Percentiles rank a stretch among this genome's conserved stretches.
phyloP scores from a whole-genome alignment of 2,113 vertebrate genomes.

The Clinocottus analis region DNA sequence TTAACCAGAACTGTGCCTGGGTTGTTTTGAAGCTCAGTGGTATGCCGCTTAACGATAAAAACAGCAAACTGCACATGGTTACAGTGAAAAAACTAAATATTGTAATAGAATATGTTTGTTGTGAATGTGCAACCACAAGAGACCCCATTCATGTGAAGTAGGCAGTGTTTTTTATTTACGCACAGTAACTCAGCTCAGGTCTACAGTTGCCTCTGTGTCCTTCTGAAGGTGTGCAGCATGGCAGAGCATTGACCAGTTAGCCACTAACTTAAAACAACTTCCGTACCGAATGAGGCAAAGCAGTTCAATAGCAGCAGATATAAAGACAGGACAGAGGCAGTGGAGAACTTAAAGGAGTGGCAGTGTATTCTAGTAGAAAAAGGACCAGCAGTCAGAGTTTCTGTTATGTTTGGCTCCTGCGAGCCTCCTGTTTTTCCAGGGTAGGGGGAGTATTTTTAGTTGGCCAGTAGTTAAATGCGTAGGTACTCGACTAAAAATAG shows the following conservation, averaged over 20 bases:
- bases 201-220: slow-evolving; percentile 77
- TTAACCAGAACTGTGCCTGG: slow-evolving; percentile 66
- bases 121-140: slow-evolving; percentile 70
- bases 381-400: slow-evolving; percentile 69
- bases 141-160: slow-evolving; percentile 70
- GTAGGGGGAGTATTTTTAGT: slow-evolving; percentile 81
- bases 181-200: slow-evolving; percentile 57
- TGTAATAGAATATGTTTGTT: slow-evolving; percentile 79
- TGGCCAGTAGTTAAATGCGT: slow-evolving; percentile 78
- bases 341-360: slow-evolving; percentile 63
- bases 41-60: slow-evolving; percentile 65
- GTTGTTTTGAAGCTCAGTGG: slow-evolving; percentile 70
- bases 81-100: slow-evolving; percentile 73
- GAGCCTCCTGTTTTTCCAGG: slow-evolving; percentile 80
- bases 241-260: slow-evolving; percentile 45
- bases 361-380: slow-evolving; percentile 71
- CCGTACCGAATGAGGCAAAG: slow-evolving; percentile 52
- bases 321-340: slow-evolving; percentile 64
- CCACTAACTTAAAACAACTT: slow-evolving; percentile 77
- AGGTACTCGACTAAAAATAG: slow-evolving; percentile 82
- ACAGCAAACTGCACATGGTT: slow-evolving; percentile 50
- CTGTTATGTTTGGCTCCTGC: slow-evolving; percentile 77
- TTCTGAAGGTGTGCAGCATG: slow-evolving; percentile 38
- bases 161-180: slow-evolving; percentile 64
- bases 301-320: slow-evolving; percentile 54